phyloP scores from a whole-genome alignment of 2,113 vertebrate genomes.

The Ameiurus melas region DNA sequence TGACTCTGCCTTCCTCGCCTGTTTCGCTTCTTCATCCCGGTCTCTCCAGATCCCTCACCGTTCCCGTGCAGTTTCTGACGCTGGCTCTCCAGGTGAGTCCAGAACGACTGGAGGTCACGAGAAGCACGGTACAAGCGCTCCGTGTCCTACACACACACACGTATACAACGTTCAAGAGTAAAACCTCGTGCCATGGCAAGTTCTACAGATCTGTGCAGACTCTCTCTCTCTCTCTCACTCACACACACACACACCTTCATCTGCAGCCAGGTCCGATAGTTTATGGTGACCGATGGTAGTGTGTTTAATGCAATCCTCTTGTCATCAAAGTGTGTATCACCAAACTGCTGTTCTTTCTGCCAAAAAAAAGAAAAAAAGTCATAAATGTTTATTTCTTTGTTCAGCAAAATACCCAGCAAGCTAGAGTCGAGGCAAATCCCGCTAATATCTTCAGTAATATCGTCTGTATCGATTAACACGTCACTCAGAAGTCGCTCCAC shows the following conservation, averaged over 20 bases:
- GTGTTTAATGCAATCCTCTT: constrained; percentile 54
- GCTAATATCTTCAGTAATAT: too few species aligned
- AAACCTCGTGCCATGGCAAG: neutral
- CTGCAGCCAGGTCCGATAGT: constrained; percentile 65
- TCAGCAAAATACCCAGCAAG: too few species aligned
- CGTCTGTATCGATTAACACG: too few species aligned
- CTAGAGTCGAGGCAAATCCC: too few species aligned
- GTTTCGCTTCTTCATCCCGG: constrained; percentile 17
- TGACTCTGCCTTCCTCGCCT: constrained; percentile 12
- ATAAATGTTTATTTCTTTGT: too few species aligned
- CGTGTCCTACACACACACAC: constrained; percentile 59
- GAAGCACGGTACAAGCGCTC: constrained; percentile 61
- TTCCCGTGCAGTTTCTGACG: constrained; percentile 57
- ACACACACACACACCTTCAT: constrained; percentile 66
- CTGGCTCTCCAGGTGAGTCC: constrained; percentile 64
- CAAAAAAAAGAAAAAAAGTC: neutral
- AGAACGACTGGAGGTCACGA: constrained; percentile 61
- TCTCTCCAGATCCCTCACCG: neutral
- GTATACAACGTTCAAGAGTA: neutral
- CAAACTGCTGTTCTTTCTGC: constrained; percentile 69
- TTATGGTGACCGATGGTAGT: constrained; percentile 66
- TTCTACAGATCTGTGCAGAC: neutral
- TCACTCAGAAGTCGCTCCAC: neutral
- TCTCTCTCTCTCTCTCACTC: neutral
- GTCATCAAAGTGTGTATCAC: constrained; percentile 62